Evolutionary conservation across 1,140 invertebrate genomes (phyloP).

Genomic region (Tetranychus urticae): DNA sequence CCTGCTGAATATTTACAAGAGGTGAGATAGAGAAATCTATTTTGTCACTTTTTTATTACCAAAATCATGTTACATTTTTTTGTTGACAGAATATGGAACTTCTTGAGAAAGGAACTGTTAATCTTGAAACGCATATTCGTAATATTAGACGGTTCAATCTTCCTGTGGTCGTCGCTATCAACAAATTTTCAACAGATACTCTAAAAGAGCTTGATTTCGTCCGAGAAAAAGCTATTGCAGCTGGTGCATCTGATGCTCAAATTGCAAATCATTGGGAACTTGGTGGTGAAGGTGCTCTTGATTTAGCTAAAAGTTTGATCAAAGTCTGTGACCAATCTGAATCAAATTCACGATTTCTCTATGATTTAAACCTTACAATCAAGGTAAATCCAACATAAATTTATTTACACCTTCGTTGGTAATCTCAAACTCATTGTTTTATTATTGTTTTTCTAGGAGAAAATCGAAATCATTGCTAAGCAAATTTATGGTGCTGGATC

Average conservation of each 20-base stretch:
- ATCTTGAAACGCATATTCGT: constrained; percentile 77
- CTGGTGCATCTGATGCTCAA: constrained; percentile 64
- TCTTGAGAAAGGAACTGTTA: constrained; percentile 62
- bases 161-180: constrained; percentile 86
- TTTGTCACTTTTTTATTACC: neutral
- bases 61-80: constrained; percentile 2
- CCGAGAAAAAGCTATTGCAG: constrained; percentile 36
- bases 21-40: constrained; percentile 14
- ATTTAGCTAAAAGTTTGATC: constrained; percentile 64
- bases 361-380: constrained; percentile 37
- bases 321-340: constrained; percentile 33
- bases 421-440: neutral
- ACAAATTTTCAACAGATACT: constrained; percentile 63
- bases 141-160: constrained; percentile 74
- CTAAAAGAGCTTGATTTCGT: constrained; percentile 58
- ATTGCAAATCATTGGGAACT: constrained; percentile 69
- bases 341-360: constrained; percentile 45
- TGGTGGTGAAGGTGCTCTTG: constrained; percentile 62
- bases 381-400: neutral
- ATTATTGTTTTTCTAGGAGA: constrained; percentile 32
- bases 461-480: constrained; percentile 66
- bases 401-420: no score
- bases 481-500: constrained; percentile 89
- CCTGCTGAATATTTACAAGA: constrained; percentile 52
- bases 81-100: constrained; percentile 67